Evolutionary conservation across 2,888 invertebrate species (phyloP), one percentile per base, ranked within the genome.

Genomic region (Epirrita christyi): DNA sequence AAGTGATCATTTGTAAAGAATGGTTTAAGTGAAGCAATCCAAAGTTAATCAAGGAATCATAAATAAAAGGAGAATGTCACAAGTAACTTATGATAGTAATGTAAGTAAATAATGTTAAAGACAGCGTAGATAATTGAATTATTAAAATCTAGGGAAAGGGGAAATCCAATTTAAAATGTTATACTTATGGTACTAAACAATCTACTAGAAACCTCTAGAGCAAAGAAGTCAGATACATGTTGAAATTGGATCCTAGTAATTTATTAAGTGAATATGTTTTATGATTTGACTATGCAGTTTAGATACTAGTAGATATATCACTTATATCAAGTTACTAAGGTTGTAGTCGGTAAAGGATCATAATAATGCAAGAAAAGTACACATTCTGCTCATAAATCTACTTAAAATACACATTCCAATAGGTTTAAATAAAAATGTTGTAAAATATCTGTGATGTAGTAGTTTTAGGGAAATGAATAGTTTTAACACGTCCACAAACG

Each of bases 1-100:
- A 50, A 90, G 84, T 62, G 91, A 92, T 48, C 89, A 92, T 76
- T 82, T 92, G 81, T 90, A 86, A 75, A 57, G 32, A 38, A 21
- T 2, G 8, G 27, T 29, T n/a, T 32, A 21, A 13, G 21, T 14
- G 28, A 10, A 10, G n/a, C 9, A 15, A 45, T 11, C 10, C n/a
- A 7, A 38, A 6, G 28, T 41, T 14, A 15, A 34, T 21, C 42
- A 42, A 6, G 32, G 21, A 52, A 45, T 38, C 6, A 36, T 28
- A 21, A 32, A 21, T 52, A 50, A 47, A 43, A 11, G 42, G 10
- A 45, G 40, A 50, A 14, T 28, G 27, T 44, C 36, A 52, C 43
- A 42, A 50, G 50, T 32, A 32, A 32, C 21, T 32, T 7, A 32
- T 32, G 9, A 32, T 32, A 7, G 21, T 21, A 32, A 7, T 9